Evolutionary conservation across 2,113 vertebrate species (phyloP), one percentile per base, ranked within the genome.

Genomic region (Bombycilla garrulus): DNA sequence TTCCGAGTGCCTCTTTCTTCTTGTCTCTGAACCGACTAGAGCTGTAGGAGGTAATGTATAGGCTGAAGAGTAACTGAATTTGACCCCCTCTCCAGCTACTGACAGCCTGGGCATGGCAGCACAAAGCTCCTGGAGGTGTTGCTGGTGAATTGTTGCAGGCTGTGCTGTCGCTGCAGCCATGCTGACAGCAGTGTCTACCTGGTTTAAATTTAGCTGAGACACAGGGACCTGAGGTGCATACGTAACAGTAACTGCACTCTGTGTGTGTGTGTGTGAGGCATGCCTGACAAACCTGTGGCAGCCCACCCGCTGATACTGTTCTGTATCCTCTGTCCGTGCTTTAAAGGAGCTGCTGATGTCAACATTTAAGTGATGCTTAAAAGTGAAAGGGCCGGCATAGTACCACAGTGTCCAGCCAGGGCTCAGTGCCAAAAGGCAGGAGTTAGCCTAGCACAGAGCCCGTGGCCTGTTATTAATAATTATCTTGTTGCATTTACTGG

Each of bases 161-260:
- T 50, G 69, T 72, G 54, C 35, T 77, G 58, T 70, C 0, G 0
- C 61, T 89, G 35, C 70, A 87, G 44, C 61, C 31, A 15, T 6
- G 2, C 22, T 71, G 84, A 44, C 72, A 73, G 2, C 26, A 48
- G 29, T 11, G 0, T 78, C 9, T 67, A 24, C 35, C 48, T 67
- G 21, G 17, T 54, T 95, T 77, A 78, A 87, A 84, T 89, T 62
- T 58, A 56, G 42, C 72, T 50, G 86, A 86, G 35, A 11, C 24
- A 18, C 28, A n/a, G 0, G 0, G 38, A 60, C 38, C 13, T 72
- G 88, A 90, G 66, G 23, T 51, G 92, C 73, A 74, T 56, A 12
- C 31, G 19, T 17, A 84, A 28, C 18, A 35, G 25, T 45, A 6
- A 48, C 54, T 70, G 77, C 38, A 7, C 23, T 15, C 0, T 15